A percentile compares a stretch with the other conserved stretches of the same genome.
Conservation (phyloP, 2,113 vertebrate genomes). For the Callospermophilus lateralis region DNA sequence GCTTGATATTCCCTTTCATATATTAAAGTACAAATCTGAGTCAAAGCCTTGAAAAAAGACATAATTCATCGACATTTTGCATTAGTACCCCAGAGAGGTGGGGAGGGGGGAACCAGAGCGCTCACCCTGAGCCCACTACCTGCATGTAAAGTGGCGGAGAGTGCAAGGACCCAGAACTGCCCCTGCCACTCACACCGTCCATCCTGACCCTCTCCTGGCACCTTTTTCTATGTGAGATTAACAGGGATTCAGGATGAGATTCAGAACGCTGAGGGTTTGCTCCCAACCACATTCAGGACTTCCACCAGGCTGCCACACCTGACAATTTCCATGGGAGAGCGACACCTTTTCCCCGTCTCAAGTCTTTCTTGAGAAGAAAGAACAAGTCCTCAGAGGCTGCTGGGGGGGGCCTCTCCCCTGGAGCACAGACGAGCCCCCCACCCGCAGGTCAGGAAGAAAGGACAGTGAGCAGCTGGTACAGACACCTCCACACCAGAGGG, state of each 20-base stretch:
- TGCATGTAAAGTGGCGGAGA: neutral
- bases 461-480: no score
- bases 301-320: accelerated
- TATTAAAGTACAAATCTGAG: conserved; percentile 52
- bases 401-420: neutral
- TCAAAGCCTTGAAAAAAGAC: conserved; percentile 19
- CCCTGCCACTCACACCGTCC: neutral
- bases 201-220: neutral
- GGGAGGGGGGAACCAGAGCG: neutral
- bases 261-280: neutral
- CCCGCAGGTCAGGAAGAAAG: no score
- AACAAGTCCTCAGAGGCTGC: neutral
- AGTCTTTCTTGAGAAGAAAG: neutral
- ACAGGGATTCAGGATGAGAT: neutral
- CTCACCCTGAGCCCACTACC: neutral
- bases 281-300: accelerated
- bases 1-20: neutral
- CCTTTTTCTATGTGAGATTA: neutral
- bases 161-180: no score
- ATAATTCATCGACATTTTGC: neutral
- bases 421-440: neutral
- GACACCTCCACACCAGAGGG: no score
- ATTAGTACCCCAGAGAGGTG: neutral
- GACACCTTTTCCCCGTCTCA: neutral
- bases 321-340: accelerated